Conservation (phyloP, 2,888 invertebrate species). For the Aricia artaxerxes region DNA sequence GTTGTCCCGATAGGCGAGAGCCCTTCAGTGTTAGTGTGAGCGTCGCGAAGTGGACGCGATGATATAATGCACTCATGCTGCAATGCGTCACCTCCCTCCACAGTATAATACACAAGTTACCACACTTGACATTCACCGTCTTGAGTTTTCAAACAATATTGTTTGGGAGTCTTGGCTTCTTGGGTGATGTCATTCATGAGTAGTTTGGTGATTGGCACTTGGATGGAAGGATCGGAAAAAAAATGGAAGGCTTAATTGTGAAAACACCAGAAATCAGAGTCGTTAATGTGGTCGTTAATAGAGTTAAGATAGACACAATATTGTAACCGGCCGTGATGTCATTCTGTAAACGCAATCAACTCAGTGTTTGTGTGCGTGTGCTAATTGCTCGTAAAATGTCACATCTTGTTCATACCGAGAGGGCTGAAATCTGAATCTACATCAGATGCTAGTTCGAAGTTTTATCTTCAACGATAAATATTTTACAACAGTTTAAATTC, state of each 20-base stretch:
- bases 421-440: neutral
- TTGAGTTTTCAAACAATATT: neutral
- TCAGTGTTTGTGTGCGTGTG: slow-evolving; percentile 8
- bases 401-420: neutral
- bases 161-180: neutral
- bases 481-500: neutral
- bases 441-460: neutral
- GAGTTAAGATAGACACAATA: neutral
- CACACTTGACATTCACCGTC: neutral
- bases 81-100: slow-evolving; percentile 23
- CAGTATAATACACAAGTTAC: neutral
- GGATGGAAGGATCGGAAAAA: neutral
- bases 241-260: neutral
- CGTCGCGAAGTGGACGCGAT: slow-evolving; percentile 13
- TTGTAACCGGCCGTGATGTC: neutral
- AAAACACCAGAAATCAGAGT: neutral
- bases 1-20: neutral
- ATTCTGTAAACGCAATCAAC: slow-evolving; percentile 14
- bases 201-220: neutral
- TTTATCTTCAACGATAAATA: neutral
- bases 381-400: slow-evolving; percentile 17
- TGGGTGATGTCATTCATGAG: neutral
- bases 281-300: neutral
- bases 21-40: neutral
- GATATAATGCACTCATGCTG: slow-evolving; percentile 13